A percentile compares a stretch with the other conserved stretches of the same genome.
Evolutionary conservation across 2,113 vertebrate species (phyloP).

Genomic region (Andinoacara biseriatus): DNA sequence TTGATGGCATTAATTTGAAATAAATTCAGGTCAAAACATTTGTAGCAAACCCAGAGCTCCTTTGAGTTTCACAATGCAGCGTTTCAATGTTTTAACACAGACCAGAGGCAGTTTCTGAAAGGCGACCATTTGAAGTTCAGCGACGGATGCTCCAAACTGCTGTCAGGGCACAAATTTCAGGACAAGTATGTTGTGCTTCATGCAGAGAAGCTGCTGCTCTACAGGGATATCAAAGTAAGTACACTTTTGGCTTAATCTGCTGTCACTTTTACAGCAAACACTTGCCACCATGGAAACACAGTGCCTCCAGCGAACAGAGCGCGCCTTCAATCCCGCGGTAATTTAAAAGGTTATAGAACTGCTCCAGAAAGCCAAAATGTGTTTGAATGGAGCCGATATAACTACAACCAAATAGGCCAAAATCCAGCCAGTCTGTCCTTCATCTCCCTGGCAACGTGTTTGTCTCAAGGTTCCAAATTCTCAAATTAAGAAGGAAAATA

Average conservation of each 20-base stretch:
- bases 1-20: not conserved
- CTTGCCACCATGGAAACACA: conserved; percentile 4
- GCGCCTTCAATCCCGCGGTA: not conserved
- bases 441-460: conserved; percentile 12
- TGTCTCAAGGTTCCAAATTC: conserved; percentile 20
- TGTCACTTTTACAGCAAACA: conserved; percentile 22
- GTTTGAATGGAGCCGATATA: not conserved
- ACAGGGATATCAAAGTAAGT: conserved; percentile 91
- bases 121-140: conserved; percentile 87
- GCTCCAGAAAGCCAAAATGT: conserved; percentile 21
- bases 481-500: conserved; percentile 29
- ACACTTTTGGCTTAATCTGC: not conserved
- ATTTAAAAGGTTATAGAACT: conserved; percentile 15
- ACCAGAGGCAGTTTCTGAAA: conserved; percentile 75
- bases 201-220: conserved; percentile 87
- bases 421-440: conserved; percentile 2
- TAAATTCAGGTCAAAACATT: not conserved
- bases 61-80: not conserved
- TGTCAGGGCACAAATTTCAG: conserved; percentile 94
- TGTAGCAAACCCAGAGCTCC: not conserved
- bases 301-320: not conserved
- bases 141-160: conserved; percentile 90
- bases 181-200: conserved; percentile 88
- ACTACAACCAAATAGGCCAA: not conserved
- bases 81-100: conserved; percentile 62